Evolutionary conservation across 2,797 vertebrate species (phyloP).

Genomic region (Bovichtus variegatus): DNA sequence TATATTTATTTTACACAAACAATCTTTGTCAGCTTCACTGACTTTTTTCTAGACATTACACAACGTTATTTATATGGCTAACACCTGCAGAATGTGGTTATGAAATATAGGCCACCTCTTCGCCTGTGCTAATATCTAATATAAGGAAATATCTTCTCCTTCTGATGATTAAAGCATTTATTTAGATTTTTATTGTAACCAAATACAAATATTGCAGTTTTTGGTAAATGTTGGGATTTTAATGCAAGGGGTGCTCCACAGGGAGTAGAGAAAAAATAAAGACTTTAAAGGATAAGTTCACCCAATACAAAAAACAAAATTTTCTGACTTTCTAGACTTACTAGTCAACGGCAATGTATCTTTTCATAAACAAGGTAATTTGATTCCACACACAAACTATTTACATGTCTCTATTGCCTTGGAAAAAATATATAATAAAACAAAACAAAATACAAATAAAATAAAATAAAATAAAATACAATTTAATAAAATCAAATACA

Average conservation of each 20-base stretch:
- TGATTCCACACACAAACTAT: neutral
- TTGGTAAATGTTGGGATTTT: neutral
- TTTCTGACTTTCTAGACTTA: neutral
- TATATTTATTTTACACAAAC: neutral
- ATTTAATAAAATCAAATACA: too few species aligned
- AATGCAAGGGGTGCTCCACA: neutral
- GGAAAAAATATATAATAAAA: too few species aligned
- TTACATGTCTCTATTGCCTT: too few species aligned
- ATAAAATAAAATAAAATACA: too few species aligned
- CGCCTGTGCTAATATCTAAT: neutral
- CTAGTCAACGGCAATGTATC: neutral
- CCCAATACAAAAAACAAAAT: neutral
- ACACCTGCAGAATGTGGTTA: neutral
- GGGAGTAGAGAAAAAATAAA: neutral
- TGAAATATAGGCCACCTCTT: neutral
- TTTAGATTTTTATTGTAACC: neutral
- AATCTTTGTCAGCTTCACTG: slow-evolving; percentile 5
- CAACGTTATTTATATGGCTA: neutral
- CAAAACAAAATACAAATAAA: too few species aligned
- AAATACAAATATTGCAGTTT: neutral
- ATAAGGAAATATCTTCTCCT: neutral
- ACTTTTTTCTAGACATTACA: slow-evolving; percentile 2
- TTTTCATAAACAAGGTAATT: neutral
- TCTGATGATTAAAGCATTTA: neutral
- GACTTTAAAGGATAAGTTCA: neutral